Evolutionary conservation across 2,797 vertebrate species (phyloP).

Genomic region (Rhinichthys osculus): DNA sequence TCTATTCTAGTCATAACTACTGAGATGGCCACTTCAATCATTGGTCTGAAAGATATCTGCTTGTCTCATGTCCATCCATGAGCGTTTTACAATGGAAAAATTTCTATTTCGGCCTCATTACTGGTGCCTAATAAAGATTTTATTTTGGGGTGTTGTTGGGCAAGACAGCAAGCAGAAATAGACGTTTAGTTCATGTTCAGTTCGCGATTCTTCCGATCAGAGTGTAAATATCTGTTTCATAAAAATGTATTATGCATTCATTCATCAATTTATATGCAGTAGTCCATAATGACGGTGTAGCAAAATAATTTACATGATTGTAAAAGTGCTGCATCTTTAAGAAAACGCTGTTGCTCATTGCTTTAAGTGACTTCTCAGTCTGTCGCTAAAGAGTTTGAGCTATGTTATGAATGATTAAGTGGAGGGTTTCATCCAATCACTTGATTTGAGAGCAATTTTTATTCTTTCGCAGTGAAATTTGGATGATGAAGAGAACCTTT

Average conservation of each 20-base stretch:
- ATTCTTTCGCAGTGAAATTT: not conserved
- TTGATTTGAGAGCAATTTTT: constrained; percentile 20
- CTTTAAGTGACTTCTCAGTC: constrained; percentile 19
- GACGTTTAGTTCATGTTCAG: not conserved
- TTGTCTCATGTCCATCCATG: constrained; percentile 22
- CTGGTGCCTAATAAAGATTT: not conserved
- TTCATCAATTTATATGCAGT: constrained; percentile 16
- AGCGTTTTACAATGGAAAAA: not conserved
- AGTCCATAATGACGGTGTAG: not conserved
- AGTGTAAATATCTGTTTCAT: not conserved
- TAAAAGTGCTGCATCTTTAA: not conserved
- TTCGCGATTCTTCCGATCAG: not conserved
- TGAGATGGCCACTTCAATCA: constrained; percentile 18
- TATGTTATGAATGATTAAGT: not conserved
- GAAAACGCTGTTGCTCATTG: not conserved
- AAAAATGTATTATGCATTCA: constrained; percentile 7
- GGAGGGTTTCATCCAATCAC: constrained; percentile 3
- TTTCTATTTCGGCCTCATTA: not conserved
- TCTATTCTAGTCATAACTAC: not conserved
- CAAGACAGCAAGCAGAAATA: not conserved
- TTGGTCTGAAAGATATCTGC: not conserved
- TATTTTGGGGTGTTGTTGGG: not conserved
- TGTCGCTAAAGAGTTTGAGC: not conserved
- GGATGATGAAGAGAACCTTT: not conserved
- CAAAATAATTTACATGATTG: constrained; percentile 22